phyloP scores from a whole-genome alignment of 2,888 invertebrate species.

The Oxystoma pomonae region DNA sequence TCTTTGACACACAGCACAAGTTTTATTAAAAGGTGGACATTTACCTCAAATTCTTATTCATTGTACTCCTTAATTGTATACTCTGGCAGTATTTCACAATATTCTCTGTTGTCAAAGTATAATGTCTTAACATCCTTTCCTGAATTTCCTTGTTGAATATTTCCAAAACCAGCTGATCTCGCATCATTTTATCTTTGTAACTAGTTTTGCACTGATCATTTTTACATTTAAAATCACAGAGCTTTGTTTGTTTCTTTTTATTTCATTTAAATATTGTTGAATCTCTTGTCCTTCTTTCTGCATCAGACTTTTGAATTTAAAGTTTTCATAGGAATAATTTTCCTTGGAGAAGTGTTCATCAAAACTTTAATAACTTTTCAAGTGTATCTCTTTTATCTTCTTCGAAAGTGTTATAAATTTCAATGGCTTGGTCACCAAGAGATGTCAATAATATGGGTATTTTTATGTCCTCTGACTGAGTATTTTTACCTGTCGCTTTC shows the following conservation, averaged over 20 bases:
- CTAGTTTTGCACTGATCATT: neutral
- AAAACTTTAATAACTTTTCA: neutral
- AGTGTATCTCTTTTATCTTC: neutral
- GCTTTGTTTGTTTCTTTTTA: neutral
- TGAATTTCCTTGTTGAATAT: too few relatives aligned
- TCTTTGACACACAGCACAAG: neutral
- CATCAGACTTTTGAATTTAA: neutral
- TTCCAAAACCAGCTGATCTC: neutral
- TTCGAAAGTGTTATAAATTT: neutral
- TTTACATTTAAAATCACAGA: neutral
- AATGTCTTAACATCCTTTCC: too few relatives aligned
- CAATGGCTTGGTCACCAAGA: too few relatives aligned
- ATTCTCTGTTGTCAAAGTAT: neutral
- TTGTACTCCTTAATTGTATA: neutral
- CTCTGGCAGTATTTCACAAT: neutral
- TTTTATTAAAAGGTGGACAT: neutral
- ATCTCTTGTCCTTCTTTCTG: neutral
- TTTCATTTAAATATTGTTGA: neutral
- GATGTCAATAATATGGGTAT: too few relatives aligned
- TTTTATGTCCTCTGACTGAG: too few relatives aligned
- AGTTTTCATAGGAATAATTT: neutral
- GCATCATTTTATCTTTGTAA: neutral
- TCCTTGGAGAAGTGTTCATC: neutral
- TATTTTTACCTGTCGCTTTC: neutral
- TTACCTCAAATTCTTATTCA: neutral